Conservation (phyloP, 2,113 vertebrate genomes). For the Triplophysa rosa region DNA sequence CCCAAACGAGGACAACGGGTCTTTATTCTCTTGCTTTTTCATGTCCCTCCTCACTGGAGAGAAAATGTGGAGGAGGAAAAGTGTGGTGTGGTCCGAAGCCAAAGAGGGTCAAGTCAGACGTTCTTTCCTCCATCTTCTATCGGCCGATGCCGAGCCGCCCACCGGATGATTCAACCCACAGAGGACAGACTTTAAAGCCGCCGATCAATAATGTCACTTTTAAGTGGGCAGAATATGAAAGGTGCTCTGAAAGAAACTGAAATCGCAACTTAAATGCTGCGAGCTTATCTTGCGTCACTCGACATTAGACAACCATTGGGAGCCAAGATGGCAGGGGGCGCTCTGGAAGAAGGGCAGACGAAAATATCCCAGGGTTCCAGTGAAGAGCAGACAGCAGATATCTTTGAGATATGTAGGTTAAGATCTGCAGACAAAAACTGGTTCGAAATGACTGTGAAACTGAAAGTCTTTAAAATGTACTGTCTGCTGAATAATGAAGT, state of each 20-base stretch:
- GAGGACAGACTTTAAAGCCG: conserved; percentile 34
- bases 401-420: conserved; percentile 48
- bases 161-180: conserved; percentile 42
- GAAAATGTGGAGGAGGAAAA: conserved; percentile 9
- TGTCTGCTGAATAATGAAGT: conserved; percentile 48
- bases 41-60: background rate
- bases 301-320: conserved; percentile 27
- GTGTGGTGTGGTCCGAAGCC: conserved; percentile 7
- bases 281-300: conserved; percentile 34
- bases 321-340: background rate
- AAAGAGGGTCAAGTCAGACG: conserved; percentile 38
- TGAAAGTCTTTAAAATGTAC: conserved; percentile 36
- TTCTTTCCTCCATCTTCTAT: conserved; percentile 18
- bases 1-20: background rate
- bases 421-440: conserved; percentile 35
- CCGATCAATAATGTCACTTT: conserved; percentile 53
- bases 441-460: conserved; percentile 49
- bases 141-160: conserved; percentile 6
- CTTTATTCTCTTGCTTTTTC: conserved; percentile 6
- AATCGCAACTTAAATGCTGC: conserved; percentile 31
- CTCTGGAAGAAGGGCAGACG: background rate
- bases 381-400: conserved; percentile 12
- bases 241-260: conserved; percentile 30
- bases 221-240: conserved; percentile 39
- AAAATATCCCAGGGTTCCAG: conserved; percentile 18